phyloP scores from a whole-genome alignment of 1,140 invertebrate genomes.

The Popillia japonica region DNA sequence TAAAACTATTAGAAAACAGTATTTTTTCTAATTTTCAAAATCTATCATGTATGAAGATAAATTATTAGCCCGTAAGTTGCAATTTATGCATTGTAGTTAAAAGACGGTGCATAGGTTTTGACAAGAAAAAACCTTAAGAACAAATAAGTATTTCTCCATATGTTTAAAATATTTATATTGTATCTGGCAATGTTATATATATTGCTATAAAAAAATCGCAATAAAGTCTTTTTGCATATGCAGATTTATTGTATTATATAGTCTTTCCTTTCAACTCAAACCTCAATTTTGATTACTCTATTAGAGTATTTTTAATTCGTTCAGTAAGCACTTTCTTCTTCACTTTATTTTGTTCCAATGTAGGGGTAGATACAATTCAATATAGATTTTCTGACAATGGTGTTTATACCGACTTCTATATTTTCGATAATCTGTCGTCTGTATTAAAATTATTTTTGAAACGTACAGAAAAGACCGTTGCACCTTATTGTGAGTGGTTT shows the following conservation, averaged over 20 bases:
- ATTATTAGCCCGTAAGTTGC: not conserved
- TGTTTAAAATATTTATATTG: constrained; percentile 12
- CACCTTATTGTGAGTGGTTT: too few species aligned
- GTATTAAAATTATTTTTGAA: too few species aligned
- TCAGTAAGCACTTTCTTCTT: too few species aligned
- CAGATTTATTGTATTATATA: not conserved
- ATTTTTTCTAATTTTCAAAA: constrained; percentile 3
- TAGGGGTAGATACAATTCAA: too few species aligned
- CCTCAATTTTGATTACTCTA: too few species aligned
- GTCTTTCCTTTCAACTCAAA: too few species aligned
- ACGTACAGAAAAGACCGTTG: too few species aligned
- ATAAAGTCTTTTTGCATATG: not conserved
- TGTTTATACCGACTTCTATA: too few species aligned
- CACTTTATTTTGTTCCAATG: too few species aligned
- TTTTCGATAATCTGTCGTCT: too few species aligned
- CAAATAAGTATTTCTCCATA: constrained; percentile 15
- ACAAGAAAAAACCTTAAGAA: not conserved
- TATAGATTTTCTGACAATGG: too few species aligned
- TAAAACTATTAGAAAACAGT: not conserved
- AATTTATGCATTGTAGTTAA: not conserved
- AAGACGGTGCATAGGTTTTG: not conserved
- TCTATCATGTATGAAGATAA: not conserved
- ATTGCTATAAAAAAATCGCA: not conserved
- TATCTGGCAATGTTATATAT: constrained; percentile 11
- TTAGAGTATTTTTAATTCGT: too few species aligned